Evolutionary conservation across 2,888 invertebrate genomes (phyloP).

Genomic region (Parnassius orleans): DNA sequence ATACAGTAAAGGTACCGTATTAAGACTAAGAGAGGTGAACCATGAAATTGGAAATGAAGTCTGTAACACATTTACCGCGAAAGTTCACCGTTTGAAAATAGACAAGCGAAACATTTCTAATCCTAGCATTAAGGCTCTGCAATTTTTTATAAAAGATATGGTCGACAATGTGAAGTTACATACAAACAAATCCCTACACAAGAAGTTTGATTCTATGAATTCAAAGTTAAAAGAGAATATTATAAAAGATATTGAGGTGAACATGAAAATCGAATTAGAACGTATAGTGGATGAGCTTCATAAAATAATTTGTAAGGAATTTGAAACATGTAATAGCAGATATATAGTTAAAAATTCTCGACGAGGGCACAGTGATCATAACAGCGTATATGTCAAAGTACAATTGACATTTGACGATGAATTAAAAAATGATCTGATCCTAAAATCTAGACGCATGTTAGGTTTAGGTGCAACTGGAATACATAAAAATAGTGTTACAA

Average conservation of each 20-base stretch:
- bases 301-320: constrained; percentile 47
- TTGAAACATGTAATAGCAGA: constrained; percentile 50
- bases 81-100: constrained; percentile 40
- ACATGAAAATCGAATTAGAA: constrained; percentile 49
- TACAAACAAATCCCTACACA: constrained; percentile 30
- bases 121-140: constrained; percentile 43
- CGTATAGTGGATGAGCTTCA: constrained; percentile 42
- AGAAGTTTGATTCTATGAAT: constrained; percentile 29
- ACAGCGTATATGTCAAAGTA: constrained; percentile 35
- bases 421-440: constrained; percentile 29
- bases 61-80: constrained; percentile 39
- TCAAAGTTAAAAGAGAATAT: constrained; percentile 38
- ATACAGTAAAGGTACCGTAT: constrained; percentile 40
- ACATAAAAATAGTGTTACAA: constrained; percentile 8
- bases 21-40: constrained; percentile 38
- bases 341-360: constrained; percentile 29
- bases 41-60: constrained; percentile 36
- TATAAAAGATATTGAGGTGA: constrained; percentile 47
- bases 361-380: constrained; percentile 20
- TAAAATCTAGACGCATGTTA: constrained; percentile 17
- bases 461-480: background rate
- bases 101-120: constrained; percentile 40
- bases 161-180: constrained; percentile 33
- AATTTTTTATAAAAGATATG: constrained; percentile 39
- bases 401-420: constrained; percentile 46